Conservation (phyloP, 2,888 invertebrate genomes). For the Busseola fusca region DNA sequence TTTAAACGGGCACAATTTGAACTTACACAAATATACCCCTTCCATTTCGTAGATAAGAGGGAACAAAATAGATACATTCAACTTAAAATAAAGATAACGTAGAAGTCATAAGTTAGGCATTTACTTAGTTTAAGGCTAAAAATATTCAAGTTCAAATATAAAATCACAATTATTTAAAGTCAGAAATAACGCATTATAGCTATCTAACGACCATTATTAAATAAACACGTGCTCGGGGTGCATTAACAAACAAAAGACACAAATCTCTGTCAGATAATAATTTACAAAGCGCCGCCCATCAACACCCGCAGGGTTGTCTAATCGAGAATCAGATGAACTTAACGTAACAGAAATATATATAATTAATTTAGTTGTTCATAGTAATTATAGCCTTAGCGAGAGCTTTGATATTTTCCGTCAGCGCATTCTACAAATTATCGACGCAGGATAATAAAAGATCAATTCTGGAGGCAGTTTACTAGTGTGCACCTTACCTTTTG, state of each 20-base stretch:
- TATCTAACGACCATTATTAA: constrained; percentile 20
- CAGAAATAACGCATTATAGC: constrained; percentile 7
- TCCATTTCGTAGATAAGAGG: constrained; percentile 43
- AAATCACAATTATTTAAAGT: constrained; percentile 16
- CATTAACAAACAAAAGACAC: constrained; percentile 43
- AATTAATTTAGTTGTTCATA: background rate
- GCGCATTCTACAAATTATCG: background rate
- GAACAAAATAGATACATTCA: constrained; percentile 42
- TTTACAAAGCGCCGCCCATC: constrained; percentile 45
- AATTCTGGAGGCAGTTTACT: background rate
- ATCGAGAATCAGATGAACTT: constrained; percentile 12
- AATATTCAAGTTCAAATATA: constrained; percentile 6
- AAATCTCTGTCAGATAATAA: constrained; percentile 50
- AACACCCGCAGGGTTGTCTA: constrained; percentile 37
- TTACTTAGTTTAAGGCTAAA: background rate
- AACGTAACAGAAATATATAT: background rate
- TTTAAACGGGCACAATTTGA: constrained; percentile 40
- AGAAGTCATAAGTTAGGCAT: background rate
- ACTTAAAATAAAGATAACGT: background rate
- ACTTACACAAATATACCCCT: constrained; percentile 52
- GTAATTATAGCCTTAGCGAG: background rate
- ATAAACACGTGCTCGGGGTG: constrained; percentile 32
- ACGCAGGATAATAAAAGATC: background rate
- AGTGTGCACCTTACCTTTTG: background rate
- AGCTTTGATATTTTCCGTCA: background rate